phyloP scores from a whole-genome alignment of 2,888 invertebrate species.

The Alentia gelatinosa region DNA sequence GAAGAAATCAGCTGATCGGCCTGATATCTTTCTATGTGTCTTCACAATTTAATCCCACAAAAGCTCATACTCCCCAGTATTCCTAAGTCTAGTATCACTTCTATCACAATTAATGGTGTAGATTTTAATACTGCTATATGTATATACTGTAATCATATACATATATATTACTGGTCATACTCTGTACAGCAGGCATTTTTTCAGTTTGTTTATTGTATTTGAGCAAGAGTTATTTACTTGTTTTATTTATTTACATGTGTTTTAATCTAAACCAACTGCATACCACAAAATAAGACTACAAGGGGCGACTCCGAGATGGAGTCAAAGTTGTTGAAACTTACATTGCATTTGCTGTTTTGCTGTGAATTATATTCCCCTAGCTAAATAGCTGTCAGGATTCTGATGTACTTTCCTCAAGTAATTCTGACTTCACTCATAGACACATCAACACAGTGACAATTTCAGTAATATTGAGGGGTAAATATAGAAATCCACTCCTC shows the following conservation, averaged over 20 bases:
- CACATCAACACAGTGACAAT: no score
- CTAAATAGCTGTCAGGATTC: neutral
- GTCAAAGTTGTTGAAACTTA: neutral
- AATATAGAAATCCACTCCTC: no score
- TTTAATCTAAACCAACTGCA: neutral
- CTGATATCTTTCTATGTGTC: neutral
- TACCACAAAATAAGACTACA: no score
- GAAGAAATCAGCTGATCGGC: neutral
- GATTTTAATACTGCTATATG: neutral
- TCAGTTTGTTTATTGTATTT: neutral
- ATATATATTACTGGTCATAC: neutral
- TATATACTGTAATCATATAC: neutral
- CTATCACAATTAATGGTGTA: neutral
- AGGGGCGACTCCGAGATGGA: no score
- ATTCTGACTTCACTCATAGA: no score
- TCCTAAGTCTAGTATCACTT: neutral
- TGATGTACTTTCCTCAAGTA: neutral
- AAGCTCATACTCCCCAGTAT: slow-evolving; percentile 5
- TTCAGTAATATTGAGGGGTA: no score
- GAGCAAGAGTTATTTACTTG: neutral
- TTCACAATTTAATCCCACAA: neutral
- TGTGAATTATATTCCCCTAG: neutral
- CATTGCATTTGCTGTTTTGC: neutral
- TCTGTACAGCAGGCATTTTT: neutral
- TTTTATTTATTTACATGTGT: neutral